A percentile compares a stretch with the other conserved stretches of the same genome.
Evolutionary conservation across 2,797 vertebrate genomes (phyloP).

Genomic region (Crocodylus rhombifer): DNA sequence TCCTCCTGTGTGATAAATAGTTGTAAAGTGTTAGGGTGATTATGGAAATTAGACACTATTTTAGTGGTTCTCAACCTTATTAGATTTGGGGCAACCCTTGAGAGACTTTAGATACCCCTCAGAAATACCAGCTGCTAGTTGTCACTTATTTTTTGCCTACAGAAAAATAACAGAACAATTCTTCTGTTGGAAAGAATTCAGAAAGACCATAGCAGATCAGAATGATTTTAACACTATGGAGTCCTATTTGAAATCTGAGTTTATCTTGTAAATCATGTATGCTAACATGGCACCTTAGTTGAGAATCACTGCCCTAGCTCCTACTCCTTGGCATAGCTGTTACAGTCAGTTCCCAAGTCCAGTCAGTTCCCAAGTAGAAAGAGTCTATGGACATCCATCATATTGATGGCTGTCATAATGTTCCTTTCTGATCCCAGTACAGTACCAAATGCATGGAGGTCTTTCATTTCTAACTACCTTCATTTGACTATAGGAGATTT

Average conservation of each 20-base stretch:
- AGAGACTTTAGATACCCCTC: too few species aligned
- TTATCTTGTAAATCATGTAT: too few species aligned
- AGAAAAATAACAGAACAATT: too few species aligned
- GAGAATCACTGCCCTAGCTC: neutral
- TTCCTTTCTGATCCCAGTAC: neutral
- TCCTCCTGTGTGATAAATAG: neutral
- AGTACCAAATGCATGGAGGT: neutral
- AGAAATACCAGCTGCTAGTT: too few species aligned
- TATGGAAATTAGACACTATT: neutral
- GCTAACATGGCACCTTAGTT: too few species aligned
- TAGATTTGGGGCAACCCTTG: too few species aligned
- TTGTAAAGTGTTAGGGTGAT: neutral
- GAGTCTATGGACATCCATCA: neutral
- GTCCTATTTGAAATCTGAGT: too few species aligned
- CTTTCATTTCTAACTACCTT: neutral
- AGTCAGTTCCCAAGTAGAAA: neutral
- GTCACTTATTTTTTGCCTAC: too few species aligned
- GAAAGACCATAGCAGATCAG: too few species aligned
- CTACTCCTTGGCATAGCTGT: neutral
- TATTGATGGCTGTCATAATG: neutral
- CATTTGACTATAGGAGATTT: neutral
- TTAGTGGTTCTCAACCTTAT: too few species aligned
- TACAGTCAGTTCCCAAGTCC: neutral
- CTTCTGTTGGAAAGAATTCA: too few species aligned
- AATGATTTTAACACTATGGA: too few species aligned